Evolutionary conservation across 2,888 invertebrate genomes (phyloP).

Genomic region (Argyresthia albistria): DNA sequence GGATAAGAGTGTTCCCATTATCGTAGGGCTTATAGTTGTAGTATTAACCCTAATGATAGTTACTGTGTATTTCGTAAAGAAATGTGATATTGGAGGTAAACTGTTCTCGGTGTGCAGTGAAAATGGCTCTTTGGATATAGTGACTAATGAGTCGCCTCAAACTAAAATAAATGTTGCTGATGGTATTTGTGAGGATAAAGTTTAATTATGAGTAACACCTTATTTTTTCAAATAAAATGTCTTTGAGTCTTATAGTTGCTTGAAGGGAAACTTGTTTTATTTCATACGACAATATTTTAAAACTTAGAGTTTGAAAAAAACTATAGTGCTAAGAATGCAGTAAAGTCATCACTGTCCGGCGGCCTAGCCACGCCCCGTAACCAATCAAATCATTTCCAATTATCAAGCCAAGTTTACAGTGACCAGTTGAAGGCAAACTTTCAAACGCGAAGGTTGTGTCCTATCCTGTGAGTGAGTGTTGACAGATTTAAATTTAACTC

Average conservation of each 20-base stretch:
- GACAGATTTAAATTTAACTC: too few relatives aligned
- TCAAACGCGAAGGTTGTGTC: too few relatives aligned
- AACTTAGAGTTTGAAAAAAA: neutral
- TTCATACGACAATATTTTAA: neutral
- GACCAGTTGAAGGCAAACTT: too few relatives aligned
- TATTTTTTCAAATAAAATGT: neutral
- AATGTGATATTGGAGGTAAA: constrained; percentile 36
- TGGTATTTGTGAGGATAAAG: constrained; percentile 54
- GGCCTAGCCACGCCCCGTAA: too few relatives aligned
- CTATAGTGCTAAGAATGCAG: too few relatives aligned
- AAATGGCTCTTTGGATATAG: constrained; percentile 60
- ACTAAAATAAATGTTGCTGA: constrained; percentile 38
- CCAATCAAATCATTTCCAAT: too few relatives aligned
- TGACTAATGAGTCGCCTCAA: constrained; percentile 42
- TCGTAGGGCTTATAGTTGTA: constrained; percentile 46
- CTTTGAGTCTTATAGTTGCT: too few relatives aligned
- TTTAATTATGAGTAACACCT: constrained; percentile 16
- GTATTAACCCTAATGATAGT: constrained; percentile 44
- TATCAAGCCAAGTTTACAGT: too few relatives aligned
- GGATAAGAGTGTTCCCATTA: constrained; percentile 49
- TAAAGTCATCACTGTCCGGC: too few relatives aligned
- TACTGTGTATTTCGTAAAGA: constrained; percentile 51
- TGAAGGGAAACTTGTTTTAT: neutral
- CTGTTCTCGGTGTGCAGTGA: constrained; percentile 46
- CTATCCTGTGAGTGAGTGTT: too few relatives aligned